These are phyloP conservation scores for Pentamera pediparva DNA, from an alignment of 53 echinoderm and acorn worm genomes.

Conservation along the genomic window DNA sequence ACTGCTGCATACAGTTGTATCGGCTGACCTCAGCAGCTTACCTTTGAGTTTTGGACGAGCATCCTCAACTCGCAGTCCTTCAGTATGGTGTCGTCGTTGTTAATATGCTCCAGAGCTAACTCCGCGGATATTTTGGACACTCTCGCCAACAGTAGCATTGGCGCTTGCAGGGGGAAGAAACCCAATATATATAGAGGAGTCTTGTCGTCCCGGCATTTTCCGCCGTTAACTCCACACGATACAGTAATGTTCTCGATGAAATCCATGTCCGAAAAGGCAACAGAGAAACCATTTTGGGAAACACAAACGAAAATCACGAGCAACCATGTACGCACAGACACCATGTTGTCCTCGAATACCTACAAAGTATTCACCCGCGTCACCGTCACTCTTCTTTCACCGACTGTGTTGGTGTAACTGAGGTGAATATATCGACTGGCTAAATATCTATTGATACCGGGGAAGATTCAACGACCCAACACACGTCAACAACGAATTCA, in stretches of 20 bases:
- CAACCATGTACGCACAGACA: not conserved
- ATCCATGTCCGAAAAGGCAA: not conserved
- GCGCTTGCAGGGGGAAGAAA: constrained; percentile 22
- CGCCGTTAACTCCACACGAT: not conserved
- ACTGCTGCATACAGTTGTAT: no score
- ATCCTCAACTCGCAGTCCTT: constrained; percentile 25
- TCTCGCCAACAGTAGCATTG: constrained; percentile 20
- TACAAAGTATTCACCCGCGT: no score
- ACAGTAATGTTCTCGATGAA: not conserved
- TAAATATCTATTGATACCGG: no score
- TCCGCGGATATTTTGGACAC: constrained; percentile 33
- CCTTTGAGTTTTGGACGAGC: constrained; percentile 39
- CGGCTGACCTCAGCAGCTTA: no score
- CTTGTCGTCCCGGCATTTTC: not conserved
- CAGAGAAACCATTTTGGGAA: not conserved
- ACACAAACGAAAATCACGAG: not conserved
- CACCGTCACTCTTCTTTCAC: no score
- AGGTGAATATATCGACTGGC: no score
- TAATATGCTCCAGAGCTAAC: constrained; percentile 36
- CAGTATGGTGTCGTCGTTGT: constrained; percentile 11
- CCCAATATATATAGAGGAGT: constrained; percentile 30
- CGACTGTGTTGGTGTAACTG: no score
- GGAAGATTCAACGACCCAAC: no score
- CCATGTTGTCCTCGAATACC: no score
- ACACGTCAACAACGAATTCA: no score